Evolutionary conservation across 1,140 invertebrate species (phyloP).

Genomic region (Pseudomyrmex dendroicus): DNA sequence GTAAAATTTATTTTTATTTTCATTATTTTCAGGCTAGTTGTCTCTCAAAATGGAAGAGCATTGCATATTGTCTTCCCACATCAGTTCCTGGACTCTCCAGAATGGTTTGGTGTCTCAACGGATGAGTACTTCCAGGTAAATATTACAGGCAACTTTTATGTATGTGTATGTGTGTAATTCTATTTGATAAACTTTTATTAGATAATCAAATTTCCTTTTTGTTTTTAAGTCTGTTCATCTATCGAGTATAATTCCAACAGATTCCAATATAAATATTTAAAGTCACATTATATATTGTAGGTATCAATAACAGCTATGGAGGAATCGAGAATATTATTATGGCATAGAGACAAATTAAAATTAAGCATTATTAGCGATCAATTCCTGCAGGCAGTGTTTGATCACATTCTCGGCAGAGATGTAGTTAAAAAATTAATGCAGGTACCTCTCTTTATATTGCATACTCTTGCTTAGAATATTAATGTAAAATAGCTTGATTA

Average conservation of each 20-base stretch:
- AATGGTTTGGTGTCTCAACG: conserved; percentile 96
- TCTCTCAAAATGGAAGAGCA: conserved; percentile 93
- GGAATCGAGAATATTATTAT: conserved; percentile 93
- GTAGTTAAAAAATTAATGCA: conserved; percentile 96
- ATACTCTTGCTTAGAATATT: not conserved
- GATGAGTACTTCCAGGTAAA: conserved; percentile 95
- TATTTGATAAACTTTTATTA: not conserved
- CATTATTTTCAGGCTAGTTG: conserved; percentile 89
- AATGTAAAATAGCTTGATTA: not conserved
- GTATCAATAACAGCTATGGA: conserved; percentile 95
- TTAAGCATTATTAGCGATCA: conserved; percentile 93
- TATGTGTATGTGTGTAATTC: not conserved
- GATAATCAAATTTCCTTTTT: not conserved
- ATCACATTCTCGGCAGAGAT: conserved; percentile 94
- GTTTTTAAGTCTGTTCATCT: not conserved
- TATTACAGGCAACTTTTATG: conserved; percentile 8
- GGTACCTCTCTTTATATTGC: conserved; percentile 84
- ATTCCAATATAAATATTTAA: conserved; percentile 24
- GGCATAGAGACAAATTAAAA: conserved; percentile 94
- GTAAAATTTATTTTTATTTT: conserved; percentile 31
- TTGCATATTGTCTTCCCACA: conserved; percentile 95
- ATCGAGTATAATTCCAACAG: not conserved
- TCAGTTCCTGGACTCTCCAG: conserved; percentile 96
- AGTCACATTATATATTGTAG: conserved; percentile 78
- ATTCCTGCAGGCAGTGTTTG: conserved; percentile 94